Evolutionary conservation across 2,888 invertebrate genomes (phyloP).

Genomic region (Papilio gigon): DNA sequence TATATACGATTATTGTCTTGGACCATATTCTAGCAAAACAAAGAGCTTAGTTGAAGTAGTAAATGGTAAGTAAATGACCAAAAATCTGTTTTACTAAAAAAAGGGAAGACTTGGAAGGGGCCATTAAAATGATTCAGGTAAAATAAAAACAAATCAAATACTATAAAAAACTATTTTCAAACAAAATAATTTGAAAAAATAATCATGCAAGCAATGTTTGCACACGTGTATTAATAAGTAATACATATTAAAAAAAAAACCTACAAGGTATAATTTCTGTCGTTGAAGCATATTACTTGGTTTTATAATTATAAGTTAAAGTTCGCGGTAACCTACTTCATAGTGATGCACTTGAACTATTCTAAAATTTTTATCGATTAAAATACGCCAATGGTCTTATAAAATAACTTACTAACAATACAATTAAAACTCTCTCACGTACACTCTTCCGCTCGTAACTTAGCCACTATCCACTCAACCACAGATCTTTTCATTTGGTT

Average conservation of each 20-base stretch:
- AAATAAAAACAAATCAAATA: background rate
- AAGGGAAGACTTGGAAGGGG: too few species aligned
- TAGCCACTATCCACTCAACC: too few species aligned
- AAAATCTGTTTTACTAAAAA: too few species aligned
- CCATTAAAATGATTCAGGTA: too few species aligned
- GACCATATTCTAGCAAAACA: too few species aligned
- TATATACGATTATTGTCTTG: too few species aligned
- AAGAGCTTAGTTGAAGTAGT: too few species aligned
- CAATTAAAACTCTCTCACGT: too few species aligned
- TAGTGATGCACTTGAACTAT: background rate
- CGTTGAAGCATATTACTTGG: background rate
- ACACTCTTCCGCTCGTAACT: too few species aligned
- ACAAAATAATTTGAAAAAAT: background rate
- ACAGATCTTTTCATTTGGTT: too few species aligned
- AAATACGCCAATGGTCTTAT: background rate
- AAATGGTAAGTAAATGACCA: too few species aligned
- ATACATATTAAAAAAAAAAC: background rate
- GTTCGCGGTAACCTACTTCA: constrained; percentile 22
- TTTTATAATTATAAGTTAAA: background rate
- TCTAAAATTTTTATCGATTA: constrained; percentile 1
- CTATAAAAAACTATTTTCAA: background rate
- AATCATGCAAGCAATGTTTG: background rate
- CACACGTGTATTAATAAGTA: background rate
- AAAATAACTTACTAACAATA: background rate
- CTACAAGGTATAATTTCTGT: background rate